Evolutionary conservation across 2,797 vertebrate genomes (phyloP).

Genomic region (Luscinia megarhynchos): DNA sequence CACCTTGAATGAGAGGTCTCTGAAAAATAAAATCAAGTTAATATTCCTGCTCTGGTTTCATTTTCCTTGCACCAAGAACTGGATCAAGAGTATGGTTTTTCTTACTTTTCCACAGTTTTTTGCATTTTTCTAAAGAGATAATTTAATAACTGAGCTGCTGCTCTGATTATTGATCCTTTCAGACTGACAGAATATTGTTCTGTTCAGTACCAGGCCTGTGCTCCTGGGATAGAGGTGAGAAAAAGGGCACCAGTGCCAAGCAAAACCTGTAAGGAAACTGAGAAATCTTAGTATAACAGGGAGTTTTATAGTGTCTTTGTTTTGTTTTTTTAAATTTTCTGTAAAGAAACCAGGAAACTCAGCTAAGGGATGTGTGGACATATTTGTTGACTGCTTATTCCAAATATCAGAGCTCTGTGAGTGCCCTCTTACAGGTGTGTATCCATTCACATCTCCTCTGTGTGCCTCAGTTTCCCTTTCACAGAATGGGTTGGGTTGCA

Average conservation of each 20-base stretch:
- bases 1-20: background rate
- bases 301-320: background rate
- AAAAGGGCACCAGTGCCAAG: background rate
- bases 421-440: background rate
- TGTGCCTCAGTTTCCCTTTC: background rate
- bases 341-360: background rate
- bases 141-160: conserved; percentile 11
- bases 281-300: rapidly evolving
- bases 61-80: background rate
- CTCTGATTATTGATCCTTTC: conserved; percentile 32
- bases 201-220: background rate
- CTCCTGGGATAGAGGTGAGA: background rate
- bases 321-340: background rate
- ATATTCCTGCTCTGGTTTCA: background rate
- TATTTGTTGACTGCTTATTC: background rate
- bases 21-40: background rate
- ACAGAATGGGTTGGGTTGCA: background rate
- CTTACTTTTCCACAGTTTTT: background rate
- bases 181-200: background rate
- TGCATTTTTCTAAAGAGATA: background rate
- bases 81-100: background rate
- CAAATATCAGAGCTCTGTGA: background rate
- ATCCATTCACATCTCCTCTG: rapidly evolving
- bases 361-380: background rate
- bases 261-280: background rate